Evolutionary conservation across 2,113 vertebrate species (phyloP).

Genomic region (Orthochromis malagaraziensis): DNA sequence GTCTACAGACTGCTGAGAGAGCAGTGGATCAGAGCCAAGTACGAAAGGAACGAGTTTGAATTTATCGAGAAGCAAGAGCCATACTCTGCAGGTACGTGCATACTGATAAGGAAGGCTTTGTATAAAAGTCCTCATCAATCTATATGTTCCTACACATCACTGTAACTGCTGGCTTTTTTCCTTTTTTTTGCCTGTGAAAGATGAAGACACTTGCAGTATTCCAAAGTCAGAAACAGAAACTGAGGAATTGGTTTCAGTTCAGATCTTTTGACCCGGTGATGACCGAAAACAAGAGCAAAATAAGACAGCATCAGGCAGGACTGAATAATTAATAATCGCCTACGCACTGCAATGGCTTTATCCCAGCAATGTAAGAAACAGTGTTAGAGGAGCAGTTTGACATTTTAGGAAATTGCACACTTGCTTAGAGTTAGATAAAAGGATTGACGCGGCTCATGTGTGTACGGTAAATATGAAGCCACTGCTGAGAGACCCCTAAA

Average conservation of each 20-base stretch:
- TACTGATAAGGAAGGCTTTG: neutral
- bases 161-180: neutral
- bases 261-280: neutral
- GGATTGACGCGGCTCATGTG: neutral
- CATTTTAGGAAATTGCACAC: neutral
- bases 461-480: neutral
- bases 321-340: neutral
- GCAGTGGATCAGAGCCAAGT: slow-evolving; percentile 96
- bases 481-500: neutral
- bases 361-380: neutral
- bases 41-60: slow-evolving; percentile 90
- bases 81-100: slow-evolving; percentile 86
- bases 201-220: neutral
- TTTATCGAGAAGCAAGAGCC: slow-evolving; percentile 90
- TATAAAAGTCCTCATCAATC: neutral
- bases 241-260: neutral
- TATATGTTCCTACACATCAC: neutral
- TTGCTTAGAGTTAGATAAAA: neutral
- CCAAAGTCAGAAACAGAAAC: neutral
- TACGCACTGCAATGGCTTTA: neutral
- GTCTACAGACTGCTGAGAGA: slow-evolving; percentile 83
- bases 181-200: neutral
- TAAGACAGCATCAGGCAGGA: neutral
- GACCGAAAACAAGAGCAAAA: neutral
- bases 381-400: neutral